A percentile compares a stretch with the other conserved stretches of the same genome.
Evolutionary conservation across 2,888 invertebrate genomes (phyloP).

Genomic region (Thyatira batis): DNA sequence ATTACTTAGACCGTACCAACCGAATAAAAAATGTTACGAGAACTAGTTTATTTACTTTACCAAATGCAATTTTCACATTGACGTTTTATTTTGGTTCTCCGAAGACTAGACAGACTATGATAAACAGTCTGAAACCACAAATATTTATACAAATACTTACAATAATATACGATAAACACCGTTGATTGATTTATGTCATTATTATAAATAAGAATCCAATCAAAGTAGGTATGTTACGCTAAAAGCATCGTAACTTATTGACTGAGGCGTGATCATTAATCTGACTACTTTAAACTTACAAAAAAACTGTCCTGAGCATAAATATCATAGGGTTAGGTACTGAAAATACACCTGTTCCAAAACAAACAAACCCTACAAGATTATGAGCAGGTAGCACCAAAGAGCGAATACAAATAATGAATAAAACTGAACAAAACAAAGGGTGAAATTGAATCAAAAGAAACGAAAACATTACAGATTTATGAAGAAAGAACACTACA

Average conservation of each 20-base stretch:
- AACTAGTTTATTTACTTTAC: conserved; percentile 22
- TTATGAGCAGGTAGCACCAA: neutral
- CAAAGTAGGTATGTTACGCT: too few species aligned
- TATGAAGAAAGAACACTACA: conserved; percentile 22
- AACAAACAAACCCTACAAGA: neutral
- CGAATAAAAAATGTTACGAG: conserved; percentile 33
- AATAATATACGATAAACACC: too few species aligned
- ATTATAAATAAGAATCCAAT: too few species aligned
- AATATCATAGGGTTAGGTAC: too few species aligned
- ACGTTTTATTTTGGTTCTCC: conserved; percentile 7
- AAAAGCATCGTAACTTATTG: too few species aligned
- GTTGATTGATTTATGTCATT: too few species aligned
- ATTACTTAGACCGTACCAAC: conserved; percentile 27
- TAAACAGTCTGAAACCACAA: too few species aligned
- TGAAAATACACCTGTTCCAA: too few species aligned
- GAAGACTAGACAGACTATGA: neutral
- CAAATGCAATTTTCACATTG: conserved; percentile 9
- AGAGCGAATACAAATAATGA: neutral
- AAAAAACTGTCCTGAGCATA: too few species aligned
- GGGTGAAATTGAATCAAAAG: conserved; percentile 1
- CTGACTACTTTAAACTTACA: too few species aligned
- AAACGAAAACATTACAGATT: conserved; percentile 12
- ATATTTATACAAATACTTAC: too few species aligned
- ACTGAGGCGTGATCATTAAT: too few species aligned
- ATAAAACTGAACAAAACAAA: neutral